Evolutionary conservation across 2,113 vertebrate species (phyloP).

Genomic region (Maccullochella peelii): DNA sequence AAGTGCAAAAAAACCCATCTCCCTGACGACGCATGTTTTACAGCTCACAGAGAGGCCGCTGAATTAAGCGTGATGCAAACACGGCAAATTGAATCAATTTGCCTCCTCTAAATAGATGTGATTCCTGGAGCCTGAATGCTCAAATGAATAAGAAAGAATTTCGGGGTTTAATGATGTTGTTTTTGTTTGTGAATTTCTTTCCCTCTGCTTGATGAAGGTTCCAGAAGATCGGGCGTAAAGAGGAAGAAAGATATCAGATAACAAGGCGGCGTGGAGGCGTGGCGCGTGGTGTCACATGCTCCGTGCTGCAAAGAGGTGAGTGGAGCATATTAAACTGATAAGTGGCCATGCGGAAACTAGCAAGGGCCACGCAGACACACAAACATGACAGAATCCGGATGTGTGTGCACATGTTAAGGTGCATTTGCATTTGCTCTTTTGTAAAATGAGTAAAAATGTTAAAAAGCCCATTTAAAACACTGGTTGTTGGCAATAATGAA

Average conservation of each 20-base stretch:
- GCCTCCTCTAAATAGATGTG: constrained; percentile 79
- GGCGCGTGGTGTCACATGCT: constrained; percentile 10
- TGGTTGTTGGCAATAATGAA: neutral
- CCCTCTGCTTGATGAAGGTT: constrained; percentile 64
- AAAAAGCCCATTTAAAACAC: neutral
- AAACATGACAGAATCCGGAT: constrained; percentile 18
- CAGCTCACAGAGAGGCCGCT: constrained; percentile 70
- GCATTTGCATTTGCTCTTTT: no score
- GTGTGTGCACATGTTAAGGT: neutral
- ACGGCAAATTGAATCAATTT: constrained; percentile 83
- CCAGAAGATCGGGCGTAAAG: constrained; percentile 54
- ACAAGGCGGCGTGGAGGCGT: constrained; percentile 29
- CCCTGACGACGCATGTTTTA: constrained; percentile 54
- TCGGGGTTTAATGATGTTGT: constrained; percentile 78
- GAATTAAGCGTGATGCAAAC: constrained; percentile 79
- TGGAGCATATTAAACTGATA: constrained; percentile 70
- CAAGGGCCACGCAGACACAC: constrained; percentile 9
- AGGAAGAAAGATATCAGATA: constrained; percentile 70
- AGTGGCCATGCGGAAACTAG: constrained; percentile 62
- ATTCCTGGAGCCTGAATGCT: constrained; percentile 65
- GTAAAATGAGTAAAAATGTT: neutral
- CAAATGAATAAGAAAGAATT: constrained; percentile 76
- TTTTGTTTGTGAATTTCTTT: constrained; percentile 68
- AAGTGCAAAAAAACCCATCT: constrained; percentile 57
- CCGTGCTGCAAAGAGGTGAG: constrained; percentile 41